A percentile compares a stretch with the other conserved stretches of the same genome.
These are phyloP conservation scores for Drosophila elegans DNA, from an alignment of 1,140 invertebrate genomes.

Conservation along the genomic window DNA sequence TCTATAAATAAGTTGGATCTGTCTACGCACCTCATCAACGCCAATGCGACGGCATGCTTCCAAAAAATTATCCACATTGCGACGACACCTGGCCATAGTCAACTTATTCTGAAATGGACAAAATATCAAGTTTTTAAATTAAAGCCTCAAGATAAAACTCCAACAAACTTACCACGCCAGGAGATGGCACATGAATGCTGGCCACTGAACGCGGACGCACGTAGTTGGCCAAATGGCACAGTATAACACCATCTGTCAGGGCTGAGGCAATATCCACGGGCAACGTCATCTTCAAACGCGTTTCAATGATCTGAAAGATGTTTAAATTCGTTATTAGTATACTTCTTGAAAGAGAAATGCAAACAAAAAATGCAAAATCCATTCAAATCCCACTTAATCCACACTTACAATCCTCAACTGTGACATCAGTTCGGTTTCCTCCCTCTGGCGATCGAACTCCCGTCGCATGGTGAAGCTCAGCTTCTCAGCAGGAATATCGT, in stretches of 20 bases:
- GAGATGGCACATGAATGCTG: constrained; percentile 97
- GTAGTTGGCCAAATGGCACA: constrained; percentile 97
- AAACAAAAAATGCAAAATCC: too few relatives aligned
- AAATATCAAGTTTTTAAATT: neutral
- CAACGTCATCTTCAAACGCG: constrained; percentile 93
- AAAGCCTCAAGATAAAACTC: constrained; percentile 2
- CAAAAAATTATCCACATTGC: constrained; percentile 98
- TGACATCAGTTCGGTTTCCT: constrained; percentile 94
- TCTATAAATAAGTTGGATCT: neutral
- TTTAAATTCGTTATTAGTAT: too few relatives aligned
- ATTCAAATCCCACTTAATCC: neutral
- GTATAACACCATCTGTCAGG: constrained; percentile 94
- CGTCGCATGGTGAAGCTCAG: constrained; percentile 96
- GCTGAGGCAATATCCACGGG: constrained; percentile 94
- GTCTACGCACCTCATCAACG: constrained; percentile 94
- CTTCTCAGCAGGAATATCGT: constrained; percentile 89
- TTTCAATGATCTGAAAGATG: constrained; percentile 92
- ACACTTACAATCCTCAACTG: constrained; percentile 92
- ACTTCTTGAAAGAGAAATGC: too few relatives aligned
- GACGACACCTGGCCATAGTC: constrained; percentile 95
- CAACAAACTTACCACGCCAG: constrained; percentile 91
- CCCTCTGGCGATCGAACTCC: constrained; percentile 94
- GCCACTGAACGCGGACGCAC: constrained; percentile 94
- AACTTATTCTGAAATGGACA: constrained; percentile 92
- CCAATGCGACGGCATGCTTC: constrained; percentile 97